Percentiles rank a stretch among this genome's conserved stretches.
These are phyloP conservation scores for Dermatemys mawii DNA, from an alignment of 2,113 vertebrate species.

Conservation along the genomic window DNA sequence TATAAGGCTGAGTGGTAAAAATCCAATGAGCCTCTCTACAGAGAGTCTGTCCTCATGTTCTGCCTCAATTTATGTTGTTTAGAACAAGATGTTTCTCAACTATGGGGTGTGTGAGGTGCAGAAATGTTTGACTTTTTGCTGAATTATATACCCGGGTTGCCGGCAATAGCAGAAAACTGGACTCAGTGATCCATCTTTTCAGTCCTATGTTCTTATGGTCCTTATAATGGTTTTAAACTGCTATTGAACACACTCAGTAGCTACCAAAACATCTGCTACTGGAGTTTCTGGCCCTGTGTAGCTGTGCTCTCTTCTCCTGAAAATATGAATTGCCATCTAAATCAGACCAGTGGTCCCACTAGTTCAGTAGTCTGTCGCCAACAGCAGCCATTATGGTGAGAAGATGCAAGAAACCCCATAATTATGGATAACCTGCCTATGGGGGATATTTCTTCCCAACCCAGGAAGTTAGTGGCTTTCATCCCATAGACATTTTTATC, in stretches of 20 bases:
- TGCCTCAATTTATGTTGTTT: no score
- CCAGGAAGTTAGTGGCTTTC: conserved; percentile 49
- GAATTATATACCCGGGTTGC: no score
- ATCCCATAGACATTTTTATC: conserved; percentile 15
- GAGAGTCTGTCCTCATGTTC: no score
- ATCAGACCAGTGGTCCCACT: fast-evolving
- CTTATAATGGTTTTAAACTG: neutral
- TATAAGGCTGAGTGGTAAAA: no score
- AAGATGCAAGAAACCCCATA: neutral
- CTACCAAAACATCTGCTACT: neutral
- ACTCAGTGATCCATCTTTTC: no score
- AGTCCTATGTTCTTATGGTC: neutral
- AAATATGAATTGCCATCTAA: neutral
- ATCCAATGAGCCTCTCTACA: no score
- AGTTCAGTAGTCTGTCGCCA: no score
- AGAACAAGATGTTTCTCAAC: no score
- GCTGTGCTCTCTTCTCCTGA: neutral
- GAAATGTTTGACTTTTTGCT: no score
- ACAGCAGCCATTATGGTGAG: no score
- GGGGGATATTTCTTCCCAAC: conserved; percentile 37
- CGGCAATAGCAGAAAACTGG: no score
- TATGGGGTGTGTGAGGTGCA: no score
- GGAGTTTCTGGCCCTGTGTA: neutral
- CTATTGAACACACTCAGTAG: neutral
- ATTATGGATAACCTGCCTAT: neutral